Base-by-base conservation (phyloP, 1,140 invertebrate genomes). In the Rhopalosiphum padi region DNA sequence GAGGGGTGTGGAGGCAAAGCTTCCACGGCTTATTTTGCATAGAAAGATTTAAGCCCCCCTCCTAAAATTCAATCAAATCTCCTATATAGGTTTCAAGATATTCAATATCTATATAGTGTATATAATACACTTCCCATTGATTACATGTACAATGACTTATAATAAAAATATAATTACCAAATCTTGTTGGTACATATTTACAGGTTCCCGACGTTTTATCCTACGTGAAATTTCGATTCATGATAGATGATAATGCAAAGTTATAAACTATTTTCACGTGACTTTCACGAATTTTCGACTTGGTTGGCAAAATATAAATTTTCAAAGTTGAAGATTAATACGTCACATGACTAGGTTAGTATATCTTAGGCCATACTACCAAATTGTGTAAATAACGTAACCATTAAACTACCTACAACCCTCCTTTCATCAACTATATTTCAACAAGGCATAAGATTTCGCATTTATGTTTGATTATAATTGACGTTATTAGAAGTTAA, bases 231-330 rank as follows among this genome's bases (percentile, higher is more conserved):
- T 88, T 51, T 88, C n/a, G 8, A 22, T 88, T 88, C 46, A 7
- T 35, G 7, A 88, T 53, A 2, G 2, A 41, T 41, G 30, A 35
- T 48, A 88, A 48, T 51, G 37, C 15, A 41, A 35, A 18, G 41
- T 25, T 30, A 48, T 18, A 5, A 46, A 48, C 43, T 43, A 46
- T 88, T 85, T 43, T 53, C n/a, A 41, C 23, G 18, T 53, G 11
- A 86, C 85, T 46, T 46, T 85, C 25, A 46, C 25, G 43, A 46
- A 46, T 86, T 86, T 18, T n/a, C 30, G 7, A 88, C 87, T 51
- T 88, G 9, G 87, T 35, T 51, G n/a, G 21, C 87, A 88, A 88
- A 88, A 22, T 53, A 23, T 51, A n/a, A 18, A 88, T 88, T 88
- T 53, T 37, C 18, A 35, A 18, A 51, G 30, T 48, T 48, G 30